Base-by-base conservation (phyloP, 2,113 vertebrate species). In the Pelecanoides urinatrix region DNA sequence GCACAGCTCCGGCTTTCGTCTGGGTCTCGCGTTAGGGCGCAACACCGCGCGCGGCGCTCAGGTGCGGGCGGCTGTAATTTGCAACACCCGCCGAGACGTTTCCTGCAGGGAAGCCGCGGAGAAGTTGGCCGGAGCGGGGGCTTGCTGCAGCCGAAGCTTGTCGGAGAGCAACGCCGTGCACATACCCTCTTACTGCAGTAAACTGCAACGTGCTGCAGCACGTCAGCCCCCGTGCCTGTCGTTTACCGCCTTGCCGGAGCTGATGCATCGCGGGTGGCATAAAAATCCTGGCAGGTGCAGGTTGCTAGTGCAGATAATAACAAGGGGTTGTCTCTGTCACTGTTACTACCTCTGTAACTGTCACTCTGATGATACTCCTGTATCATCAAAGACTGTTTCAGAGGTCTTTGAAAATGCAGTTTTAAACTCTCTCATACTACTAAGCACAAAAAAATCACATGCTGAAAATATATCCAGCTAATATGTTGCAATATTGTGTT, bases 281-380 rank as follows among this genome's bases (percentile, higher is more conserved):
- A 29, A 3, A 36, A n/a, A 8, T 4, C 45, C 86, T 5, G 42
- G 21, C 47, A 0, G 10, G 56, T 19, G 67, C 47, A 0, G 34
- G 12, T 3, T 23, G 40, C 56, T 34, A 0, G 15, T 4, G 78
- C 61, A 9, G 65, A 0, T 3, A 10, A 1, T 3, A 16, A 2
- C 23, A 0, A 0, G 80, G n/a, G 65, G 13, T 67, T 21, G 1
- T 9, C 73, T 21, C 2, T 5, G 47, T 3, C 20, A 1, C 68
- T n/a, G 6, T 3, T 30, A 16, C 36, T 38, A 0, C n/a, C 44
- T 22, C 21, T 16, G 73, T 8, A 15, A 40, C 56, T 53, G 25
- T 17, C 19, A 7, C 30, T 66, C 10, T 12, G 30, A 5, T 8
- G 26, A 2, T 10, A 2, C n/a, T 36, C 38, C 52, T 40, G 0